Evolutionary conservation across 2,113 vertebrate genomes (phyloP).

Genomic region (Heterotilapia buettikoferi): DNA sequence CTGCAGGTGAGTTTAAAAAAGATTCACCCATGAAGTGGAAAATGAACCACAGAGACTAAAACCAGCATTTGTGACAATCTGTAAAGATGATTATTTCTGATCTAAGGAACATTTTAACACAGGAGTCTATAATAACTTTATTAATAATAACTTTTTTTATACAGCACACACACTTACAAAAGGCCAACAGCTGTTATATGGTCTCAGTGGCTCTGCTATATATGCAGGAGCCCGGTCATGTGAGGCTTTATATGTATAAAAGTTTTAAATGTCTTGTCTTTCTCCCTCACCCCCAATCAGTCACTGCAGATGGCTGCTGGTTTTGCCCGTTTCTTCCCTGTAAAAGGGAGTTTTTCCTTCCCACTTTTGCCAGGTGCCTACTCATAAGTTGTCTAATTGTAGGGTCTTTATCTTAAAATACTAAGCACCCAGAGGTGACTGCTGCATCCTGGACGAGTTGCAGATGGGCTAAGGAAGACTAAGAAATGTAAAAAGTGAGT

Average conservation of each 20-base stretch:
- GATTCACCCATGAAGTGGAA: background rate
- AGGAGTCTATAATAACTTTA: background rate
- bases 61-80: background rate
- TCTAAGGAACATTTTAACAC: background rate
- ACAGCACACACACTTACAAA: background rate
- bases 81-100: background rate
- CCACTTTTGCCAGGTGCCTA: background rate
- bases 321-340: background rate
- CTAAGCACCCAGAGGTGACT: background rate
- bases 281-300: background rate
- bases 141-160: background rate
- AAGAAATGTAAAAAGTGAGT: rapidly evolving
- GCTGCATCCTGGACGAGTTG: background rate
- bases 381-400: background rate
- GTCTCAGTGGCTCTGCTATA: background rate
- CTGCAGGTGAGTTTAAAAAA: background rate
- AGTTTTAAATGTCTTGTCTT: background rate
- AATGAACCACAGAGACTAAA: background rate
- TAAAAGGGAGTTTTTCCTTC: background rate
- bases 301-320: rapidly evolving
- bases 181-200: background rate
- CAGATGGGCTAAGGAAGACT: background rate
- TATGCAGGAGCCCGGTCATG: background rate
- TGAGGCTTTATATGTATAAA: background rate
- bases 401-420: background rate